Conservation (phyloP, 2,888 invertebrate species). For the Pristionchus entomophagus region DNA sequence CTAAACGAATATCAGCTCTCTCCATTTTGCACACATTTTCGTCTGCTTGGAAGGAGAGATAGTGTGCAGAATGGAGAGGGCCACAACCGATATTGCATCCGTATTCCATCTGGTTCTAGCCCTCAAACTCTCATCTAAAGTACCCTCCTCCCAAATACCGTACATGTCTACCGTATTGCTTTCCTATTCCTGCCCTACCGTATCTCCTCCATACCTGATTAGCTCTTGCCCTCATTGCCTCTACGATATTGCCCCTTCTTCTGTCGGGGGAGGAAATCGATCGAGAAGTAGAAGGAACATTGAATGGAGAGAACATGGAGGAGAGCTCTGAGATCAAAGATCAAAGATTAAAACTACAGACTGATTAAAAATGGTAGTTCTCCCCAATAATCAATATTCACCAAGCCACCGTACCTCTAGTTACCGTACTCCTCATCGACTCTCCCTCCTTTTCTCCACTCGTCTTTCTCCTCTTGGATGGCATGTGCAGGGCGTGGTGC, state of each 20-base stretch:
- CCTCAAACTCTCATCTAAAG: neutral
- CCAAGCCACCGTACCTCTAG: neutral
- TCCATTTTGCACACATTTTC: too few relatives aligned
- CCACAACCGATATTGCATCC: neutral
- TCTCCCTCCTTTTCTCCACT: neutral
- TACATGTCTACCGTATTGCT: neutral
- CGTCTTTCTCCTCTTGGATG: too few relatives aligned
- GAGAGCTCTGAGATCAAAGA: too few relatives aligned
- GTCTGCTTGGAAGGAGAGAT: too few relatives aligned
- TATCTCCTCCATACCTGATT: neutral
- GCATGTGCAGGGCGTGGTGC: constrained; percentile 11
- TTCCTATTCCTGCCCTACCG: too few relatives aligned
- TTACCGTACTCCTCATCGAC: neutral
- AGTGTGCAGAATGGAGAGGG: too few relatives aligned
- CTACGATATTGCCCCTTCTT: neutral
- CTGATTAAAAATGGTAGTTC: too few relatives aligned
- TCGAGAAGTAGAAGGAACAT: neutral
- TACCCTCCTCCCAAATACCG: neutral
- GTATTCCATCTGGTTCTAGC: neutral
- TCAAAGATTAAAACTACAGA: neutral
- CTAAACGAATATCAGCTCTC: too few relatives aligned
- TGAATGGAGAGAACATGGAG: neutral
- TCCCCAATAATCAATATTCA: too few relatives aligned
- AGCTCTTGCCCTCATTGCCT: neutral
- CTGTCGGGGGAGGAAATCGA: constrained; percentile 5